Base-by-base conservation (phyloP, 2,113 vertebrate genomes). In the Peromyscus polionotus region DNA sequence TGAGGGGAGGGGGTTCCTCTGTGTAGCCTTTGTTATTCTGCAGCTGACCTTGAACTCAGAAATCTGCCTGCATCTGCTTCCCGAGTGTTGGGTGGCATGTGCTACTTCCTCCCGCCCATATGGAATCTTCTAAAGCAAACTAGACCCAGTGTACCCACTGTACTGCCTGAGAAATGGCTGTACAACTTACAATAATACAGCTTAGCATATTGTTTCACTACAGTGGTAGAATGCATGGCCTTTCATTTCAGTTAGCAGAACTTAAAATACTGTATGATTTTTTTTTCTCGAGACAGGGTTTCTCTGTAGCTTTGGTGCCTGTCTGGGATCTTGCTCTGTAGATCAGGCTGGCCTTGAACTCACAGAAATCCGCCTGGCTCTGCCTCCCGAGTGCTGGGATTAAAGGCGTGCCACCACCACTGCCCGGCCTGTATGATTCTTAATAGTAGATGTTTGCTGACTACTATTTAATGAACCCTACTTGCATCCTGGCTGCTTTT, bases 361-460 rank as follows among this genome's bases (percentile, higher is more conserved):
- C 51, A 9, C 8, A 51, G 51, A 51, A 7, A 51, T 51, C 51
- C 9, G 9, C 51, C 51, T 51, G 51, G 7, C 51, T 51, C 51
- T 51, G 51, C 8, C 51, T 51, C 51, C 51, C 10, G 9, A 51
- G 51, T 51, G 51, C 10, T 51, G 51, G 51, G 51, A 51, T 9
- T 51, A 51, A 51, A 51, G 51, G 10, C 8, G 51, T 51, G 51
- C 1, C 1, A 1, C 51, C 51, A 51, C 11, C 51, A 51, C 51
- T 51, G 51, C 51, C 51, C 10, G 8, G 51, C 51, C 51, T 51
- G 51, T 51, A 51, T 51, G 51, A 51, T 83, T 61, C 22, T 63
- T 65, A 48, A 3, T 1, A 65, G 90, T 42, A 39, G 33, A n/a
- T 0, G 0, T 1, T 36, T 2, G 7, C 28, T 1, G 0, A 33